Percentiles rank a stretch among this genome's conserved stretches.
Conservation (phyloP, 2,797 vertebrate species). For the Poeciliopsis presidionis region DNA sequence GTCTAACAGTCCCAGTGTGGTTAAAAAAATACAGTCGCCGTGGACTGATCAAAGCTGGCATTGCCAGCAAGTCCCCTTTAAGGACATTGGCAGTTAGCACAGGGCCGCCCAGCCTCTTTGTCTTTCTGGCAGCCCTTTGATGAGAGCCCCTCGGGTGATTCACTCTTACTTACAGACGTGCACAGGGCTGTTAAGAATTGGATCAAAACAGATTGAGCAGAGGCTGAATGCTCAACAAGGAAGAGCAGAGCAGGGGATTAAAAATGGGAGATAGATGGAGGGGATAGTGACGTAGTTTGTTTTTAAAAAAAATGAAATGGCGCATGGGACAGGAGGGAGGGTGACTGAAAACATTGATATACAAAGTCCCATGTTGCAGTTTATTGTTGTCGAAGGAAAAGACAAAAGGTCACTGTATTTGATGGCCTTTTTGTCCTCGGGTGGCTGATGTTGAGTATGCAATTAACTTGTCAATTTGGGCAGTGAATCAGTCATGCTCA, state of each 20-base stretch:
- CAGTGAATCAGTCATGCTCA: constrained; percentile 54
- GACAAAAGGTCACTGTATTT: constrained; percentile 62
- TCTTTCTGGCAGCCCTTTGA: constrained; percentile 81
- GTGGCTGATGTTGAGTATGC: constrained; percentile 34
- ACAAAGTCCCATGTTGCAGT: constrained; percentile 44
- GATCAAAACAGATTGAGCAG: constrained; percentile 80
- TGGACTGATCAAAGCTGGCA: constrained; percentile 77
- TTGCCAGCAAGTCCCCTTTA: constrained; percentile 69
- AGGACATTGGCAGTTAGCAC: constrained; percentile 75
- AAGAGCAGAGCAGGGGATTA: constrained; percentile 56
- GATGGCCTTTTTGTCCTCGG: constrained; percentile 46
- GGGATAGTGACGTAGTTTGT: constrained; percentile 41
- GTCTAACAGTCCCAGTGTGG: constrained; percentile 39
- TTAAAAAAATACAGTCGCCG: constrained; percentile 57
- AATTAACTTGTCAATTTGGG: constrained; percentile 64
- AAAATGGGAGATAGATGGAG: constrained; percentile 58
- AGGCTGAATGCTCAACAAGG: constrained; percentile 58
- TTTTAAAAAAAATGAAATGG: constrained; percentile 28
- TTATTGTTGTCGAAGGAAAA: constrained; percentile 54
- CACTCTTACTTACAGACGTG: constrained; percentile 79
- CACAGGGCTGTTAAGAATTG: constrained; percentile 77
- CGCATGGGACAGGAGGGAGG: constrained; percentile 23
- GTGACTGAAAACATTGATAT: constrained; percentile 45
- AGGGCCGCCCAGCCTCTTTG: constrained; percentile 72
- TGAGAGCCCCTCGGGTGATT: constrained; percentile 79